A percentile compares a stretch with the other conserved stretches of the same genome.
These are phyloP conservation scores for Parnassius smintheus DNA, from an alignment of 2,888 invertebrate species.

Conservation along the genomic window DNA sequence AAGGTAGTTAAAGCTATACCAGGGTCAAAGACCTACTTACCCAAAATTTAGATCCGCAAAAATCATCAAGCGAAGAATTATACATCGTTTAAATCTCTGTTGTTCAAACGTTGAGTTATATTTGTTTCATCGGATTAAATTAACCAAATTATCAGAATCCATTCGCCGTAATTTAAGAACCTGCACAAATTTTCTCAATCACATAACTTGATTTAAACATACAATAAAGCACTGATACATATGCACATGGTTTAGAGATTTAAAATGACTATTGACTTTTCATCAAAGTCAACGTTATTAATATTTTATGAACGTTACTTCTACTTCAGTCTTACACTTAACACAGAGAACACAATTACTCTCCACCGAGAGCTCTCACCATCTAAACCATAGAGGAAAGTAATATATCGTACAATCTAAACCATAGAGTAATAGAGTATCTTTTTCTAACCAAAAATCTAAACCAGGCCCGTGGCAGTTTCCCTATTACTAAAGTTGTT, in stretches of 20 bases:
- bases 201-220: slow-evolving; percentile 12
- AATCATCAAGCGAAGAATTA: slow-evolving; percentile 85
- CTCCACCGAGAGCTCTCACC: no score
- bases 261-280: slow-evolving; percentile 1
- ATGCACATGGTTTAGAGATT: slow-evolving; percentile 15
- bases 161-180: slow-evolving; percentile 18
- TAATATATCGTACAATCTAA: no score
- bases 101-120: slow-evolving; percentile 6
- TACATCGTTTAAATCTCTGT: slow-evolving; percentile 58
- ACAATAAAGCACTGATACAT: neutral
- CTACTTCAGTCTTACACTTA: no score
- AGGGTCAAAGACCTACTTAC: slow-evolving; percentile 79
- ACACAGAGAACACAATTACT: no score
- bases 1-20: slow-evolving; percentile 8
- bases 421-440: no score
- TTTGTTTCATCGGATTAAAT: slow-evolving; percentile 2
- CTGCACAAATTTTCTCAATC: slow-evolving; percentile 10
- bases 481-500: no score
- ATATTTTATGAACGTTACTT: no score
- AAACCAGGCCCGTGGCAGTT: no score
- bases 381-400: no score
- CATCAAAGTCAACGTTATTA: no score
- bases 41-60: slow-evolving; percentile 91
- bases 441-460: no score
- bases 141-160: slow-evolving; percentile 12